Evolutionary conservation across 2,113 vertebrate species (phyloP), one percentile per base, ranked within the genome.

Genomic region (Opisthocomus hoazin): DNA sequence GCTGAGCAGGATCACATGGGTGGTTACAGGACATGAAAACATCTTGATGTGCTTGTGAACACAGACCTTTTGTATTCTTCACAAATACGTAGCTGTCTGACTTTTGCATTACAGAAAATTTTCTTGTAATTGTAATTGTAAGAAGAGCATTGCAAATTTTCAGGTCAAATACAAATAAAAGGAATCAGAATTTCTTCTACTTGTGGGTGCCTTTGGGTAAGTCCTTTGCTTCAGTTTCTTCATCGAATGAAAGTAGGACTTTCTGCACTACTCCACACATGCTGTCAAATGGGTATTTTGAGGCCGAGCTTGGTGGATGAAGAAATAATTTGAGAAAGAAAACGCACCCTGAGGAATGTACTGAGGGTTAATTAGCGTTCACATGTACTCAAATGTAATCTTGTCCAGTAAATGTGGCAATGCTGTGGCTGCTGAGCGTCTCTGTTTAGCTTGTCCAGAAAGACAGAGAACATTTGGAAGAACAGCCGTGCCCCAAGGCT

Each of bases 251-350:
- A 39, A 61, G 64, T 3, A n/a, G 34, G 16, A 10, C 46, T 56
- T 57, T 7, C 11, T 29, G 36, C 53, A 17, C 41, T 45, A 10
- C 86, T 63, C 46, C 43, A 24, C 5, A 1, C 13, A 2, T 14
- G 74, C 65, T 74, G 34, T 36, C 46, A 51, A 39, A 19, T 23
- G 60, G 64, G 65, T 39, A 48, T 83, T 90, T 82, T 83, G 71
- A 80, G 78, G 90, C 81, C 41, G 53, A 41, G 66, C 56, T 75
- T 48, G 51, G 36, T 26, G 79, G 63, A 60, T 54, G 73, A 87
- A 80, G 83, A 88, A 91, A 80, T 56, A 80, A 80, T 65, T 56
- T 36, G 36, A 60, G 41, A 56, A 60, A 66, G 79, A 79, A 79
- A 84, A 87, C 0, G 29, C 51, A 70, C 39, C 90, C 87, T 0